phyloP scores from a whole-genome alignment of 2,888 invertebrate species.

The Lomographa bimaculata region DNA sequence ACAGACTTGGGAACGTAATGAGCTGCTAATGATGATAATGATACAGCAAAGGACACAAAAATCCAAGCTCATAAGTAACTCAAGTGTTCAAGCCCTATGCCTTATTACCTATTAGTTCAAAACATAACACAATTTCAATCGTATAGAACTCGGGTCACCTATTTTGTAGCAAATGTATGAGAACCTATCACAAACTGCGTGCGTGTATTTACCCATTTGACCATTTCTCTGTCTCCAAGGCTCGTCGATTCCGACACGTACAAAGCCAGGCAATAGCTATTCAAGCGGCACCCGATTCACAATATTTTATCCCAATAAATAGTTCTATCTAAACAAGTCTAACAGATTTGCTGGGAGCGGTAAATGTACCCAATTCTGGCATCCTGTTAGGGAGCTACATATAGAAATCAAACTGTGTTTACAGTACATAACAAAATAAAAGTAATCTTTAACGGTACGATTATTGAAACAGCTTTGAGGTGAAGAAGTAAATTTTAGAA shows the following conservation, averaged over 20 bases:
- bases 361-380: constrained; percentile 9
- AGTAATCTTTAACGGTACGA: too few relatives aligned
- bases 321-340: constrained; percentile 17
- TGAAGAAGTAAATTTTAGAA: too few relatives aligned
- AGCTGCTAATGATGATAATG: too few relatives aligned
- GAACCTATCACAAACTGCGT: constrained; percentile 4
- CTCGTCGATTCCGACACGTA: constrained; percentile 15
- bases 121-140: too few relatives aligned
- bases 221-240: constrained; percentile 2
- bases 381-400: not conserved
- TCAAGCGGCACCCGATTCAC: constrained; percentile 20
- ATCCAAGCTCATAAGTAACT: too few relatives aligned
- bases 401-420: not conserved
- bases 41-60: too few relatives aligned
- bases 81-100: too few relatives aligned
- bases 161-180: too few relatives aligned
- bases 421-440: not conserved
- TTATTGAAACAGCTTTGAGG: too few relatives aligned
- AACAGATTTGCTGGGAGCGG: constrained; percentile 10
- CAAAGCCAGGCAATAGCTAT: constrained; percentile 20
- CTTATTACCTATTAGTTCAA: too few relatives aligned
- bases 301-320: constrained; percentile 23
- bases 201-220: constrained; percentile 2
- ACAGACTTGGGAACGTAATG: too few relatives aligned
- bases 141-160: too few relatives aligned